phyloP scores from a whole-genome alignment of 2,888 invertebrate species.

The Hesperia comma region DNA sequence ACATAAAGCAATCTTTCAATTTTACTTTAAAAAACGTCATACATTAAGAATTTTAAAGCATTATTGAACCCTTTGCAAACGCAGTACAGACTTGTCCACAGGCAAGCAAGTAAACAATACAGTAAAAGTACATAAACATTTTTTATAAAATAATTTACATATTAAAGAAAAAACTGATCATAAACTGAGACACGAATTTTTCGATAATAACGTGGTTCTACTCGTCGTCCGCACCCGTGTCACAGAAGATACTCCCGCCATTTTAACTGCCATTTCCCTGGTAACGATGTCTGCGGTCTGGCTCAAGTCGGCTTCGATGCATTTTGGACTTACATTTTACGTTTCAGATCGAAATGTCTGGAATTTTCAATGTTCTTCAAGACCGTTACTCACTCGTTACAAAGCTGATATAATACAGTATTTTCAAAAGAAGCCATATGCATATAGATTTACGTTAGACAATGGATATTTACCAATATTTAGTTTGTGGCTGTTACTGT shows the following conservation, averaged over 20 bases:
- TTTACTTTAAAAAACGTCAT: no score
- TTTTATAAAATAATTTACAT: no score
- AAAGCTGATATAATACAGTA: not conserved
- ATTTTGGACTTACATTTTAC: slow-evolving; percentile 1
- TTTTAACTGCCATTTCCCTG: slow-evolving; percentile 1
- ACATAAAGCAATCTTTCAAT: no score
- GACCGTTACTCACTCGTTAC: not conserved
- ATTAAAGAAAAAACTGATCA: no score
- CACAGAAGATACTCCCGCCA: not conserved
- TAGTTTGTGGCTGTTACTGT: no score
- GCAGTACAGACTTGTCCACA: no score
- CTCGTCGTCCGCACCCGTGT: not conserved
- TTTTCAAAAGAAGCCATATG: not conserved
- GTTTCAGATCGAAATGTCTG: not conserved
- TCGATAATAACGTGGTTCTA: not conserved
- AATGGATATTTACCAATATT: no score
- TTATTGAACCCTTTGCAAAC: no score
- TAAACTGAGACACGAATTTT: not conserved
- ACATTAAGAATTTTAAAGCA: no score
- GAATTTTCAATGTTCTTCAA: not conserved
- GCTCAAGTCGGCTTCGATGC: not conserved
- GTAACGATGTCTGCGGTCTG: slow-evolving; percentile 4
- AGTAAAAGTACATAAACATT: no score
- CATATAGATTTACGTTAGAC: no score
- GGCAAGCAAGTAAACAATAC: no score